Conservation (phyloP, 1,140 invertebrate species). For the Phthorimaea operculella region DNA sequence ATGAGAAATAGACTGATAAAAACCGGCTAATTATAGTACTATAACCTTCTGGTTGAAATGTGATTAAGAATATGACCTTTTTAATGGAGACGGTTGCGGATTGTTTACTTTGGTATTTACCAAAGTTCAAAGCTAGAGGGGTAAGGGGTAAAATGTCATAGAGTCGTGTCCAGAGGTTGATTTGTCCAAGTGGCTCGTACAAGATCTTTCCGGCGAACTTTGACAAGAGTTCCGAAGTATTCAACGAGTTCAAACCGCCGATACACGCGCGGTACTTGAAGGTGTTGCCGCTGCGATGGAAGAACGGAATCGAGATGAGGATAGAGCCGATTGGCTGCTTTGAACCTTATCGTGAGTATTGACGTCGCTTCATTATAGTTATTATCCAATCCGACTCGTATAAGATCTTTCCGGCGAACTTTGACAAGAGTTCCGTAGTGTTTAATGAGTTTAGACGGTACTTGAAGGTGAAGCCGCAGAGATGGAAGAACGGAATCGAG, state of each 20-base stretch:
- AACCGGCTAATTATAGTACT: too few relatives aligned
- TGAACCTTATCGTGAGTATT: conserved; percentile 71
- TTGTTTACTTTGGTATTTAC: too few relatives aligned
- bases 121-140: too few relatives aligned
- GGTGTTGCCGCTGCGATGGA: conserved; percentile 76
- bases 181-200: too few relatives aligned
- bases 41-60: too few relatives aligned
- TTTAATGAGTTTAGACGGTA: conserved; percentile 70
- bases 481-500: conserved; percentile 77
- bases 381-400: conserved; percentile 55
- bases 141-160: too few relatives aligned
- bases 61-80: too few relatives aligned
- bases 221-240: not conserved
- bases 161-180: too few relatives aligned
- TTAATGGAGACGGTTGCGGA: too few relatives aligned
- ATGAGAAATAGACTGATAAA: too few relatives aligned
- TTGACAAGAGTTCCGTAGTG: not conserved
- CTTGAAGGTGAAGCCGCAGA: conserved; percentile 73
- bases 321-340: conserved; percentile 80
- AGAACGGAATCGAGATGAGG: conserved; percentile 74
- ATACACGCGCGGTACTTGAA: conserved; percentile 75
- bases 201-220: conserved; percentile 67
- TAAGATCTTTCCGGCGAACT: conserved; percentile 67
- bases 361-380: too few relatives aligned
- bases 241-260: conserved; percentile 70